Conservation (phyloP, 2,797 vertebrate genomes). For the Tragopan temminckii region DNA sequence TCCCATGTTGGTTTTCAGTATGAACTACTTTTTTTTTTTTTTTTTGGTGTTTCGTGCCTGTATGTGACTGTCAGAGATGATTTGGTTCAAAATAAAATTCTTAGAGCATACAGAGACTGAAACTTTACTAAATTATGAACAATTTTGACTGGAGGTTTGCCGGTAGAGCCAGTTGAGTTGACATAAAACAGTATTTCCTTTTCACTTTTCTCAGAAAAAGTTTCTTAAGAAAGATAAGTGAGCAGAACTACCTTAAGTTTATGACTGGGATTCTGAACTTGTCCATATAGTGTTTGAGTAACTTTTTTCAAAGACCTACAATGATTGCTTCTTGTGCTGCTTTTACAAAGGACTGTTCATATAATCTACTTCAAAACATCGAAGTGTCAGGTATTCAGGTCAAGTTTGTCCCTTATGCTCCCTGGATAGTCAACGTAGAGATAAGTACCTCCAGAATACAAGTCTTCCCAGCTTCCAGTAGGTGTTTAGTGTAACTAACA, state of each 20-base stretch:
- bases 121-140: not conserved
- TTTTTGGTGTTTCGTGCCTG: rapidly evolving
- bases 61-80: not conserved
- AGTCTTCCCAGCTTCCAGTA: not conserved
- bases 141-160: not conserved
- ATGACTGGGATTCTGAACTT: not conserved
- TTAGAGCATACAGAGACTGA: not conserved
- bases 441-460: not conserved
- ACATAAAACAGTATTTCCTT: not conserved
- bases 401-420: not conserved
- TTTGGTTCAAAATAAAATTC: not conserved
- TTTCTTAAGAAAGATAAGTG: not conserved
- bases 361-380: not conserved
- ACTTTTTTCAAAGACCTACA: not conserved
- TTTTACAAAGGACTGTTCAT: not conserved
- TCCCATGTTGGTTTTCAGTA: not conserved
- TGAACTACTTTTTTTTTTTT: not conserved
- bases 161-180: not conserved
- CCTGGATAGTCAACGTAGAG: not conserved
- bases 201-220: not conserved
- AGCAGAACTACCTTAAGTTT: not conserved
- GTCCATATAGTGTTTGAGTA: not conserved
- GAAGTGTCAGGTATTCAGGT: not conserved
- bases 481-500: not conserved
- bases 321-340: rapidly evolving